phyloP scores from a whole-genome alignment of 2,888 invertebrate genomes.

The Aleiodes leptofemur region DNA sequence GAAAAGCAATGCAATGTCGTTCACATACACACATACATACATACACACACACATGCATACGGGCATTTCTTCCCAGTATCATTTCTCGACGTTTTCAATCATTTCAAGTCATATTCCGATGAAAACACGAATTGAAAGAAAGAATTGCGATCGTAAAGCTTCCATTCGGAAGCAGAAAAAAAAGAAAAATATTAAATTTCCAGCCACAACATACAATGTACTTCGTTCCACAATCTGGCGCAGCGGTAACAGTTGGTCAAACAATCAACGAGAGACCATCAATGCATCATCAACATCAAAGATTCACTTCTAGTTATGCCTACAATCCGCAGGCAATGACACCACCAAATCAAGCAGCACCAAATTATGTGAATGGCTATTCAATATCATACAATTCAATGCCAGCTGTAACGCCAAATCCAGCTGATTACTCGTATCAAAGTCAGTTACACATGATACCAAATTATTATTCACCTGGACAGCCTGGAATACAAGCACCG shows the following conservation, averaged over 20 bases:
- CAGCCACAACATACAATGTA: conserved; percentile 73
- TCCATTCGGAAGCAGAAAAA: no score
- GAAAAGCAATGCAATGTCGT: no score
- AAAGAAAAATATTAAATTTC: background rate
- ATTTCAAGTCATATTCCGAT: no score
- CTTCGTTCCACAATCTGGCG: conserved; percentile 69
- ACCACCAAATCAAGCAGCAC: conserved; percentile 68
- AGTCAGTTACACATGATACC: conserved; percentile 71
- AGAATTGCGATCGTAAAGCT: no score
- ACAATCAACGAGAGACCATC: conserved; percentile 63
- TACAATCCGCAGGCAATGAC: conserved; percentile 70
- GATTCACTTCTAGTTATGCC: conserved; percentile 68
- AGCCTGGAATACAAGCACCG: conserved; percentile 69
- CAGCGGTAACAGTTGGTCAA: conserved; percentile 67
- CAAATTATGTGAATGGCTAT: conserved; percentile 70
- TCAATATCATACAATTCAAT: conserved; percentile 70
- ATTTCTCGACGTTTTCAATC: no score
- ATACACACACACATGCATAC: no score
- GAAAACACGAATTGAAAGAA: no score
- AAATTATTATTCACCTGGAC: conserved; percentile 69
- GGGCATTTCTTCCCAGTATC: no score
- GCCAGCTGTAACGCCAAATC: conserved; percentile 66
- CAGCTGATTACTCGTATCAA: conserved; percentile 69
- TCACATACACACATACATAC: no score
- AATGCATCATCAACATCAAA: conserved; percentile 63